phyloP scores from a whole-genome alignment of 2,113 vertebrate species.

The Zosterops japonicus region DNA sequence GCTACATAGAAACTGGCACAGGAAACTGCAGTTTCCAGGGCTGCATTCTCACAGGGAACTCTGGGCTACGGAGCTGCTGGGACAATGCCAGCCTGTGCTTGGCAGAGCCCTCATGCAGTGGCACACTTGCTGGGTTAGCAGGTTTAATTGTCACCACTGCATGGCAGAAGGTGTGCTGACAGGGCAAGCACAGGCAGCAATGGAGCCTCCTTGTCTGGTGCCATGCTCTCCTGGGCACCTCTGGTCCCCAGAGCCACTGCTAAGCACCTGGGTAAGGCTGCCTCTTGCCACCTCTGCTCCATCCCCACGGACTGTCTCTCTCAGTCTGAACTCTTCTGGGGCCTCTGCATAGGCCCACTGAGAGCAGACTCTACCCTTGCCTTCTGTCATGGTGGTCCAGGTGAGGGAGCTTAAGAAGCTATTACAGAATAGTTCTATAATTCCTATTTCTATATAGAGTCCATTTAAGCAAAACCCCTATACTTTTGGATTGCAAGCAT shows the following conservation, averaged over 20 bases:
- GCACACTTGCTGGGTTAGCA: not conserved
- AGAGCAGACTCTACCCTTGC: not conserved
- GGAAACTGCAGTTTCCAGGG: not conserved
- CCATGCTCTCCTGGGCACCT: not conserved
- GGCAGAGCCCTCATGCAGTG: accelerated
- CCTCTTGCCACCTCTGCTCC: not conserved
- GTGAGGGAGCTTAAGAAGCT: not conserved
- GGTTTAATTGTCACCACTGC: not conserved
- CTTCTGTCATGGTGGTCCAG: not conserved
- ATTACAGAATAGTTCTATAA: not conserved
- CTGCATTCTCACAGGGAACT: not conserved
- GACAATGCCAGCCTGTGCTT: not conserved
- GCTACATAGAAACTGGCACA: not conserved
- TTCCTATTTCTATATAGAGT: not conserved
- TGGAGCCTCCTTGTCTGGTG: not conserved
- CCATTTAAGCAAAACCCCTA: not conserved
- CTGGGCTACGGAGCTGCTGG: accelerated
- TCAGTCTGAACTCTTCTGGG: not conserved
- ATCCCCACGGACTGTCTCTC: not conserved
- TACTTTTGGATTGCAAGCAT: not conserved
- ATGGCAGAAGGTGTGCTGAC: not conserved
- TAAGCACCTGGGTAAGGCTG: not conserved
- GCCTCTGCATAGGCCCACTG: not conserved
- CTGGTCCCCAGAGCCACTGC: accelerated
- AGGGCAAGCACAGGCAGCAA: not conserved